These are phyloP conservation scores for Dryobates pubescens DNA, from an alignment of 2,797 vertebrate genomes.

Conservation along the genomic window DNA sequence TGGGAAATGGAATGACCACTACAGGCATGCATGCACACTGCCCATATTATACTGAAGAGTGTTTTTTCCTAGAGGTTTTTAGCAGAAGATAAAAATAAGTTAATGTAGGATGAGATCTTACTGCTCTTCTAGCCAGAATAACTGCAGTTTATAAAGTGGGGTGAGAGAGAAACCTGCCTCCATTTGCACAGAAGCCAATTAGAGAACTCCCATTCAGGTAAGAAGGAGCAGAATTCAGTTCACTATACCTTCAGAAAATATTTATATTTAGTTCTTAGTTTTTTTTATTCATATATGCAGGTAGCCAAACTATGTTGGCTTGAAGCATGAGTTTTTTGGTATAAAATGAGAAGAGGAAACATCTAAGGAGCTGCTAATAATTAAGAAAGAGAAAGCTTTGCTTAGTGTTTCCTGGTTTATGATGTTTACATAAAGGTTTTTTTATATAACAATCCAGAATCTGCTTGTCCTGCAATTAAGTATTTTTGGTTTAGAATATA, in stretches of 20 bases:
- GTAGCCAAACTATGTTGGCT: background rate
- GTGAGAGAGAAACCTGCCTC: rapidly evolving
- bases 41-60: background rate
- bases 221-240: background rate
- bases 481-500: background rate
- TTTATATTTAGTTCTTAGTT: background rate
- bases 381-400: background rate
- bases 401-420: background rate
- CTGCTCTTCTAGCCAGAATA: background rate
- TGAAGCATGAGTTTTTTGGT: background rate
- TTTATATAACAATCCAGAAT: background rate
- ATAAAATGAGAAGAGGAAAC: background rate
- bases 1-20: background rate
- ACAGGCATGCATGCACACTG: background rate
- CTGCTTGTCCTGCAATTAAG: background rate
- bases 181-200: background rate
- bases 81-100: background rate
- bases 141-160: background rate
- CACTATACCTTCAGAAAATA: background rate
- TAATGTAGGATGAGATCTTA: background rate
- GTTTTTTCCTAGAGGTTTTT: background rate
- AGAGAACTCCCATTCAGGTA: background rate
- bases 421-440: background rate
- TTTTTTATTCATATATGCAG: background rate
- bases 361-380: background rate